Evolutionary conservation across 2,888 invertebrate genomes (phyloP).

Genomic region (Agonum fuliginosum): DNA sequence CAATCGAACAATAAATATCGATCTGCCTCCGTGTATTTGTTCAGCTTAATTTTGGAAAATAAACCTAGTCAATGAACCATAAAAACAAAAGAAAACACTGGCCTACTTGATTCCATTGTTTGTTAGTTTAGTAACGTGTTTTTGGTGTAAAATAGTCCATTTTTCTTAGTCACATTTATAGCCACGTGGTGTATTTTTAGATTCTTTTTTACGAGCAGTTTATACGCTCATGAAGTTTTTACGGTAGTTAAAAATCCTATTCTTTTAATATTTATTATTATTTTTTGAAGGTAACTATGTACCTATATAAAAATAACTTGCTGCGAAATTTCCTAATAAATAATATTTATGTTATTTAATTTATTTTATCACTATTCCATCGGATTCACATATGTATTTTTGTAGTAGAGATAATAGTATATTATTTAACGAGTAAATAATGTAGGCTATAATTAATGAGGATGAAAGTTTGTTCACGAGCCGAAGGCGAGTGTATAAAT

Average conservation of each 20-base stretch:
- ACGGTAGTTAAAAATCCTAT: conserved; percentile 1
- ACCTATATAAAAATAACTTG: background rate
- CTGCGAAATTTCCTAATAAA: background rate
- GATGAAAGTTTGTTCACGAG: too few species aligned
- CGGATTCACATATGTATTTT: too few species aligned
- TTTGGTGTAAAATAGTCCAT: conserved; percentile 21
- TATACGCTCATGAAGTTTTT: conserved; percentile 35
- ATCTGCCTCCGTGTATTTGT: too few species aligned
- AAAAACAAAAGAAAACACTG: background rate
- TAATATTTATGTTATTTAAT: background rate
- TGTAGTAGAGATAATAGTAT: too few species aligned
- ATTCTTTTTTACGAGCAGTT: conserved; percentile 17
- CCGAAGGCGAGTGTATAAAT: too few species aligned
- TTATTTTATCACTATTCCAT: too few species aligned
- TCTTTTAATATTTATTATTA: background rate
- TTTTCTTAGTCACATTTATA: conserved; percentile 18
- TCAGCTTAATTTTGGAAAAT: too few species aligned
- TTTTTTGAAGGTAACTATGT: too few species aligned
- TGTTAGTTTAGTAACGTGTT: background rate
- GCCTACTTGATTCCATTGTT: conserved; percentile 4
- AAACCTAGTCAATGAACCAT: too few species aligned
- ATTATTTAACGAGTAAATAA: too few species aligned
- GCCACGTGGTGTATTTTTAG: conserved; percentile 24
- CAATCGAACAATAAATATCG: too few species aligned
- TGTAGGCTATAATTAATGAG: too few species aligned